A percentile compares a stretch with the other conserved stretches of the same genome.
These are phyloP conservation scores for Ancistrus triradiatus DNA, from an alignment of 2,113 vertebrate genomes.

Conservation along the genomic window DNA sequence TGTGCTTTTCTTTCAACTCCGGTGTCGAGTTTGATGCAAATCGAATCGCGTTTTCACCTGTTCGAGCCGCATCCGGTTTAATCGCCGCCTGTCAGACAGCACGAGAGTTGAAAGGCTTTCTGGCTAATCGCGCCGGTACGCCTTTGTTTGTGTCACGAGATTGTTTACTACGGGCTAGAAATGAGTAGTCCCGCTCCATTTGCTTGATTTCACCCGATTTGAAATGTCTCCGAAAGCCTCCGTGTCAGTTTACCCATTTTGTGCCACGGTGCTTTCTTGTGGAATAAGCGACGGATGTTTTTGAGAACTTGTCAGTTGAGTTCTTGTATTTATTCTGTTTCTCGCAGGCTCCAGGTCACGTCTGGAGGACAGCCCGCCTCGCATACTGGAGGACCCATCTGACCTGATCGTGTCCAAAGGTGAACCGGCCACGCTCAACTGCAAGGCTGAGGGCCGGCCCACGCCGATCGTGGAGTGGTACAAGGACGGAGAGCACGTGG, in stretches of 20 bases:
- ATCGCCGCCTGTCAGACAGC: conserved; percentile 16
- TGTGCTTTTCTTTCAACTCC: conserved; percentile 7
- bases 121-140: too few relatives aligned
- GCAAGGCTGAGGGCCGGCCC: conserved; percentile 69
- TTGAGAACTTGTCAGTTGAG: too few relatives aligned
- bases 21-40: conserved; percentile 25
- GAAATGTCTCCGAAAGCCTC: too few relatives aligned
- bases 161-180: neutral
- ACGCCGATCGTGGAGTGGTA: conserved; percentile 81
- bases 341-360: conserved; percentile 61
- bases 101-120: conserved; percentile 18
- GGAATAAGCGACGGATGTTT: too few relatives aligned
- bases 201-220: too few relatives aligned
- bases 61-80: conserved; percentile 17
- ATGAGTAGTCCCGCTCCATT: too few relatives aligned
- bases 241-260: too few relatives aligned
- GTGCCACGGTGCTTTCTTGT: too few relatives aligned
- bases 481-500: conserved; percentile 88
- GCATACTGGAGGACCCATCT: conserved; percentile 74
- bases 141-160: neutral
- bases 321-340: too few relatives aligned
- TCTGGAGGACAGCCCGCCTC: conserved; percentile 76
- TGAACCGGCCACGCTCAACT: conserved; percentile 73
- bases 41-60: conserved; percentile 4
- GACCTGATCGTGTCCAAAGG: conserved; percentile 71